Evolutionary conservation across 2,113 vertebrate genomes (phyloP).

Genomic region (Raja brachyura): DNA sequence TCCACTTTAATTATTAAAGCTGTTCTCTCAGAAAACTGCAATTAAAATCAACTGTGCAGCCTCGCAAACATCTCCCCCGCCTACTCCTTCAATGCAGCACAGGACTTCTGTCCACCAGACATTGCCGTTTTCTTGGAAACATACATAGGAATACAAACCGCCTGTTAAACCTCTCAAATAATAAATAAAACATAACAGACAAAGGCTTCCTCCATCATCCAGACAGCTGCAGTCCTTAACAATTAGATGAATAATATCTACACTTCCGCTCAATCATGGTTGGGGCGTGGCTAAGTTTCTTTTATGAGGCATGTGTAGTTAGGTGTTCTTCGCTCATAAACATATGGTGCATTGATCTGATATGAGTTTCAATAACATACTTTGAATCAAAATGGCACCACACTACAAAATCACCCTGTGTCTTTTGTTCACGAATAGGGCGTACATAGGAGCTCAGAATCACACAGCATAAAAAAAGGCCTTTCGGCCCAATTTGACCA

Average conservation of each 20-base stretch:
- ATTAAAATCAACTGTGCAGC: background rate
- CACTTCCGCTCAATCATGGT: background rate
- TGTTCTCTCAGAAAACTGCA: background rate
- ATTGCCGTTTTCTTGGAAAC: background rate
- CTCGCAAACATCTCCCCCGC: background rate
- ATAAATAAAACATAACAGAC: slow-evolving; percentile 22
- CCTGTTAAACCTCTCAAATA: slow-evolving; percentile 6
- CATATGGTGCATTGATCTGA: background rate
- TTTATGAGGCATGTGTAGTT: slow-evolving; percentile 12
- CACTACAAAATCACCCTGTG: background rate
- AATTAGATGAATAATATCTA: slow-evolving; percentile 25
- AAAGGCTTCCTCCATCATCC: slow-evolving; percentile 28
- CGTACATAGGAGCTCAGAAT: background rate
- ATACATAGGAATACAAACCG: slow-evolving; percentile 8
- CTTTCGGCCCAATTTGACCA: too few species aligned
- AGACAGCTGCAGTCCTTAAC: background rate
- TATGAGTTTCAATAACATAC: too few species aligned
- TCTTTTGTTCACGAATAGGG: background rate
- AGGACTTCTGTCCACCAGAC: background rate
- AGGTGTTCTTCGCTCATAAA: background rate
- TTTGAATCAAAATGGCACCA: background rate
- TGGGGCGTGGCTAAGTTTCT: background rate
- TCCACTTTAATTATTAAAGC: slow-evolving; percentile 2
- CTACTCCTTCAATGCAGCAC: background rate
- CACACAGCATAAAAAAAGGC: too few species aligned